Percentiles rank a stretch among this genome's conserved stretches.
phyloP scores from a whole-genome alignment of 2,888 invertebrate species.

The Hydriomena furcata region DNA sequence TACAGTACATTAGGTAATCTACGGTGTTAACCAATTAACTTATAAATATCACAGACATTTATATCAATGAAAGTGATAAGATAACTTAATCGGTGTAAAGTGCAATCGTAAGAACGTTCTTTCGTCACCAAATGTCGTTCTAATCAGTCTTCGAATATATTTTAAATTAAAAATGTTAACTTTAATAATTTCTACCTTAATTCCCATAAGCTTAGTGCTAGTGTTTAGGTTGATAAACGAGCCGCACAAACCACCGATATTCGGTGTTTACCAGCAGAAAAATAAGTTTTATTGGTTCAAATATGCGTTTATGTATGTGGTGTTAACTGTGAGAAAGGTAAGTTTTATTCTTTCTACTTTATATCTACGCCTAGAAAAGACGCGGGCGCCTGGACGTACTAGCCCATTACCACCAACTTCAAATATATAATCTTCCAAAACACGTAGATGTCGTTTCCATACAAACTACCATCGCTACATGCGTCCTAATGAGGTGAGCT shows the following conservation, averaged over 20 bases:
- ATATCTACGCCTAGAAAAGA: neutral
- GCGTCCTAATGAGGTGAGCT: too few species aligned
- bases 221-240: constrained; percentile 62
- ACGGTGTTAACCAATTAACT: constrained; percentile 7
- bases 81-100: constrained; percentile 3
- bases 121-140: neutral
- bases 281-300: constrained; percentile 80
- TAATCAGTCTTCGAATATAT: constrained; percentile 4
- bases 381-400: too few species aligned
- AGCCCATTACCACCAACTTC: too few species aligned
- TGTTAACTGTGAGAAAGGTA: constrained; percentile 76
- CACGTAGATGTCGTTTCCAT: too few species aligned
- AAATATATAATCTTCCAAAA: too few species aligned
- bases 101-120: constrained; percentile 1
- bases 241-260: constrained; percentile 61
- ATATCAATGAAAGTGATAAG: constrained; percentile 19
- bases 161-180: constrained; percentile 48
- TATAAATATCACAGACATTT: neutral
- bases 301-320: constrained; percentile 70
- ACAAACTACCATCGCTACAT: too few species aligned
- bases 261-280: constrained; percentile 78
- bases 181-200: constrained; percentile 47
- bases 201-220: constrained; percentile 51
- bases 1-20: too few species aligned
- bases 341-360: constrained; percentile 24